These are phyloP conservation scores for Drosophila littoralis DNA, from an alignment of 1,140 invertebrate genomes.

Conservation along the genomic window DNA sequence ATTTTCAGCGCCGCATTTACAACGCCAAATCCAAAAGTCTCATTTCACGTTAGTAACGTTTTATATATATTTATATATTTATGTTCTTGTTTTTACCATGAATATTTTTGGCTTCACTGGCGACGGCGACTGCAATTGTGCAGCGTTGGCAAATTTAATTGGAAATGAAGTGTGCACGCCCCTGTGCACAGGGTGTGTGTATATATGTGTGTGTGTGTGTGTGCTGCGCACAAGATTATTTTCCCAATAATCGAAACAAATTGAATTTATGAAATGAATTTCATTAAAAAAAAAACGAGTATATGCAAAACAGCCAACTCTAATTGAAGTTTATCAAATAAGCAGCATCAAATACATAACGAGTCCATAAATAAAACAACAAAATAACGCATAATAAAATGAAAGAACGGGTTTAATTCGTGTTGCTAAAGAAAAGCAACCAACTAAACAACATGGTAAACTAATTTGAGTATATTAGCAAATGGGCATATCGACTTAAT, in stretches of 20 bases:
- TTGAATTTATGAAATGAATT: slow-evolving; percentile 83
- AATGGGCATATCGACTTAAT: too few relatives aligned
- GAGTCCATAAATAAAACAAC: slow-evolving; percentile 14
- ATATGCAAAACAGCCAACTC: slow-evolving; percentile 63
- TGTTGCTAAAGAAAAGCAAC: neutral
- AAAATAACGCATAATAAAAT: slow-evolving; percentile 1
- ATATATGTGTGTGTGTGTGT: slow-evolving; percentile 18
- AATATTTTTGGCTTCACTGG: slow-evolving; percentile 51
- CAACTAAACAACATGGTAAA: neutral
- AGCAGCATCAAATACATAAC: slow-evolving; percentile 41
- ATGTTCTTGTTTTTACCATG: slow-evolving; percentile 36
- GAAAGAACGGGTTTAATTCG: neutral
- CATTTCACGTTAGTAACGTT: slow-evolving; percentile 46
- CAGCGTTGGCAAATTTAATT: slow-evolving; percentile 78
- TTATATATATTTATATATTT: slow-evolving; percentile 50
- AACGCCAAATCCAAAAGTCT: slow-evolving; percentile 17
- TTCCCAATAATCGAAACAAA: slow-evolving; percentile 81
- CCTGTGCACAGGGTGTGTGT: slow-evolving; percentile 25
- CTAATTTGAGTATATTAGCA: too few relatives aligned
- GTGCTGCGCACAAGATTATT: slow-evolving; percentile 71
- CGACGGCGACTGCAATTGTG: slow-evolving; percentile 53
- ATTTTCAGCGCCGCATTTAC: slow-evolving; percentile 66
- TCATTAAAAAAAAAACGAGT: slow-evolving; percentile 58
- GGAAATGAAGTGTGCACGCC: slow-evolving; percentile 69
- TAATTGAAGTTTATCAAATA: slow-evolving; percentile 75